Evolutionary conservation across 2,113 vertebrate species (phyloP).

Genomic region (Scomber colias): DNA sequence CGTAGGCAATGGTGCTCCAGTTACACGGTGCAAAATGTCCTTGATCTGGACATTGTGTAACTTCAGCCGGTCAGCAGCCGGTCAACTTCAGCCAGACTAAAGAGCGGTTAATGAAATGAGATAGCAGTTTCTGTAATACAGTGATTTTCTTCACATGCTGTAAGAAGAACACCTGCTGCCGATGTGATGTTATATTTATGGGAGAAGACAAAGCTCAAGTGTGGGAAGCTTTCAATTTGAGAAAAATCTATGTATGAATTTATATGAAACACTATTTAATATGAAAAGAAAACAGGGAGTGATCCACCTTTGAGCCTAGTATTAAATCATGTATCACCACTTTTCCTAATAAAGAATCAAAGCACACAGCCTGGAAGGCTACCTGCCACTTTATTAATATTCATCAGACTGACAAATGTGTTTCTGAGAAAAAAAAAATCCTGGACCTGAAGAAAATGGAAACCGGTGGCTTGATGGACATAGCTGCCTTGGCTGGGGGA

Average conservation of each 20-base stretch:
- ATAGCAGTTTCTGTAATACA: not conserved
- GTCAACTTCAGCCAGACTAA: not conserved
- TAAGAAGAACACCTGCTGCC: too few relatives aligned
- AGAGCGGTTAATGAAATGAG: conserved; percentile 2
- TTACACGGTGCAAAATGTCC: conserved; percentile 28
- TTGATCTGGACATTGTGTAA: conserved; percentile 30
- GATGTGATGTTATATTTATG: conserved; percentile 24
- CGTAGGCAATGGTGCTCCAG: not conserved
- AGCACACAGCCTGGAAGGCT: conserved; percentile 7
- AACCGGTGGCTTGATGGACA: conserved; percentile 65
- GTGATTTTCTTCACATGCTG: conserved; percentile 15
- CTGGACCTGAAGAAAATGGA: conserved; percentile 54
- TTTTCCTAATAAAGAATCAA: conserved; percentile 36
- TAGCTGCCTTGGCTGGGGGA: conserved; percentile 51
- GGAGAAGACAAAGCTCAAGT: not conserved
- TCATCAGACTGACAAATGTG: conserved; percentile 43
- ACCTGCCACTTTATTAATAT: conserved; percentile 40
- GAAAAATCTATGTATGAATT: not conserved
- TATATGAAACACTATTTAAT: not conserved
- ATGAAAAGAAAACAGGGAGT: not conserved
- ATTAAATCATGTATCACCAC: not conserved
- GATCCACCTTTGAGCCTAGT: not conserved
- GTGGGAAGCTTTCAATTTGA: not conserved
- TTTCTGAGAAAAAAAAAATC: conserved; percentile 46
- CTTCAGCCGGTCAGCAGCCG: not conserved